A percentile compares a stretch with the other conserved stretches of the same genome.
Conservation (phyloP, 2,888 invertebrate species). For the Drosophila rellima region DNA sequence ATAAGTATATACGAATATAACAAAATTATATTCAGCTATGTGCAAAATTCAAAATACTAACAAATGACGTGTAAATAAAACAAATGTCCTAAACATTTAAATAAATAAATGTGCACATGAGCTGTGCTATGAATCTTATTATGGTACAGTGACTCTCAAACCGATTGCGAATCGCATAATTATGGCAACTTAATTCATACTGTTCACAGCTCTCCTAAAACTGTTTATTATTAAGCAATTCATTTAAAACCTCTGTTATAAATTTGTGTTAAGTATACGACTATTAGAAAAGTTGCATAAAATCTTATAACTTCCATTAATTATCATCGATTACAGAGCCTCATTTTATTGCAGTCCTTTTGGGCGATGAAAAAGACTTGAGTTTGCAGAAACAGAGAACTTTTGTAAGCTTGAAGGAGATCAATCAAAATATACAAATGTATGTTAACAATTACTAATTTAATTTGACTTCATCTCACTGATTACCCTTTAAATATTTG, state of each 20-base stretch:
- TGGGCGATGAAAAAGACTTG: neutral
- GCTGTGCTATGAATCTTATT: constrained; percentile 1
- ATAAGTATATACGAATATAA: constrained; percentile 16
- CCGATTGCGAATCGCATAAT: neutral
- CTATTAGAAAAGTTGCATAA: neutral
- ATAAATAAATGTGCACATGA: neutral
- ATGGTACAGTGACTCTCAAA: constrained; percentile 22
- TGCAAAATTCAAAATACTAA: constrained; percentile 9
- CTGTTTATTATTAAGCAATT: neutral
- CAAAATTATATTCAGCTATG: constrained; percentile 11
- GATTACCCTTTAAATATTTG: too few relatives aligned
- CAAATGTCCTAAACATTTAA: neutral
- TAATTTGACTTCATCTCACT: neutral
- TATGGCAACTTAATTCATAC: constrained; percentile 12
- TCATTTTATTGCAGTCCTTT: neutral
- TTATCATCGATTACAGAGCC: neutral
- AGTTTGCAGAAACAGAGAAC: neutral
- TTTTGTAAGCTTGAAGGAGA: neutral
- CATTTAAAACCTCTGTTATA: neutral
- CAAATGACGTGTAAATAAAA: constrained; percentile 40
- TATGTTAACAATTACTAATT: neutral
- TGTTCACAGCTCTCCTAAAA: neutral
- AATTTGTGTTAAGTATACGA: neutral
- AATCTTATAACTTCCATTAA: neutral
- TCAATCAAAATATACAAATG: neutral